Percentiles rank a stretch among this genome's conserved stretches.
phyloP scores from a whole-genome alignment of 2,797 vertebrate species.

The Chrosomus eos region DNA sequence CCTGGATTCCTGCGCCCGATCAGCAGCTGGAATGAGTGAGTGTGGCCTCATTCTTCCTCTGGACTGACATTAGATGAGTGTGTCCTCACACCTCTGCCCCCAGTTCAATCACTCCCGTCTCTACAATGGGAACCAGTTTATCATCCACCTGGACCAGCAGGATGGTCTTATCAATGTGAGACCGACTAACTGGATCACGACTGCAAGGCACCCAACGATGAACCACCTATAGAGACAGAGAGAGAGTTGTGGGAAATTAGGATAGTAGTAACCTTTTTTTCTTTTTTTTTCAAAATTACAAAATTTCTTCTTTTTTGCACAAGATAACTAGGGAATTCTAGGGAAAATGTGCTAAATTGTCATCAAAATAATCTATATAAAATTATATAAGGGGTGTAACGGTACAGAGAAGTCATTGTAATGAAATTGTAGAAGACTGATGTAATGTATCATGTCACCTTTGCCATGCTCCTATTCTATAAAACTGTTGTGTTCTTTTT shows the following conservation, averaged over 20 bases:
- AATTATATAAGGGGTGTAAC: no score
- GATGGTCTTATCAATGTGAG: slow-evolving; percentile 98
- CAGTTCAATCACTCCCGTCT: slow-evolving; percentile 96
- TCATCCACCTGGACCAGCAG: slow-evolving; percentile 99
- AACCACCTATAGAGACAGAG: slow-evolving; percentile 87
- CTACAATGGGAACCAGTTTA: slow-evolving; percentile 95
- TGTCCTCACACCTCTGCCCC: slow-evolving; percentile 94
- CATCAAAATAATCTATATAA: no score
- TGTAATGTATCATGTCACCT: no score
- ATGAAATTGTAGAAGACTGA: no score
- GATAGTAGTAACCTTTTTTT: background rate
- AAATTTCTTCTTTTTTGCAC: no score
- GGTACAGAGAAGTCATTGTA: no score
- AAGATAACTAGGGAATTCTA: no score
- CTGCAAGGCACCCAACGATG: slow-evolving; percentile 99
- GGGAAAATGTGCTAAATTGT: no score
- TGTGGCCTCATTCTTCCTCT: slow-evolving; percentile 1
- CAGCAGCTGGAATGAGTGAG: slow-evolving; percentile 19
- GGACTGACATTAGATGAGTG: slow-evolving; percentile 14
- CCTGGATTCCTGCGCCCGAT: slow-evolving; percentile 66
- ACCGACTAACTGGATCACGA: slow-evolving; percentile 93
- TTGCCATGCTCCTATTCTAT: no score
- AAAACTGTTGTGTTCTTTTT: no score
- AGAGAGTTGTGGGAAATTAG: background rate
- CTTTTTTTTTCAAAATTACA: no score